phyloP scores from a whole-genome alignment of 2,113 vertebrate species.

The Marmota monax region DNA sequence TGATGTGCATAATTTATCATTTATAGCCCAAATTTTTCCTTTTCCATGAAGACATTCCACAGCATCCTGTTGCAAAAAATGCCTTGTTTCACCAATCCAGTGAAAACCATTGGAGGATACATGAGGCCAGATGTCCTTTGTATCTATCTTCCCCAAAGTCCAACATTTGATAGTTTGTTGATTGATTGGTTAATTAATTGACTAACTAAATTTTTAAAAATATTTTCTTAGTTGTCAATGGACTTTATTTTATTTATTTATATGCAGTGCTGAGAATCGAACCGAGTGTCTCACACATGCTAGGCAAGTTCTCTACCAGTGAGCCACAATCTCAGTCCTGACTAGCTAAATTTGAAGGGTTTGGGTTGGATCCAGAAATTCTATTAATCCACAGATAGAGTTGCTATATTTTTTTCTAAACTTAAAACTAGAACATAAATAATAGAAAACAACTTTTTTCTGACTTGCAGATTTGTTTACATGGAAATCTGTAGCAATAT shows the following conservation, averaged over 20 bases:
- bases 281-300: no score
- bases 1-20: conserved; percentile 44
- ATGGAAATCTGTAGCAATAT: background rate
- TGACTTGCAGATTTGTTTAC: background rate
- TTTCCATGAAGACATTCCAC: background rate
- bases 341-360: no score
- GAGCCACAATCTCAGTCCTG: no score
- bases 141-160: background rate
- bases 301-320: no score
- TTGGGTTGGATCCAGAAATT: background rate
- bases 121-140: background rate
- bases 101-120: background rate
- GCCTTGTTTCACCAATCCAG: background rate
- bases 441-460: background rate
- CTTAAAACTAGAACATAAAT: background rate
- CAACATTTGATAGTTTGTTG: background rate
- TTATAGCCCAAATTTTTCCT: background rate
- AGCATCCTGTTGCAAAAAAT: background rate
- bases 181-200: background rate
- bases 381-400: background rate
- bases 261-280: no score
- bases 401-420: conserved; percentile 43
- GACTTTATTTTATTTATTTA: no score
- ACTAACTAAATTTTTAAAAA: background rate
- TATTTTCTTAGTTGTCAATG: no score